Conservation (phyloP, 2,888 invertebrate species). For the Erannis defoliaria region DNA sequence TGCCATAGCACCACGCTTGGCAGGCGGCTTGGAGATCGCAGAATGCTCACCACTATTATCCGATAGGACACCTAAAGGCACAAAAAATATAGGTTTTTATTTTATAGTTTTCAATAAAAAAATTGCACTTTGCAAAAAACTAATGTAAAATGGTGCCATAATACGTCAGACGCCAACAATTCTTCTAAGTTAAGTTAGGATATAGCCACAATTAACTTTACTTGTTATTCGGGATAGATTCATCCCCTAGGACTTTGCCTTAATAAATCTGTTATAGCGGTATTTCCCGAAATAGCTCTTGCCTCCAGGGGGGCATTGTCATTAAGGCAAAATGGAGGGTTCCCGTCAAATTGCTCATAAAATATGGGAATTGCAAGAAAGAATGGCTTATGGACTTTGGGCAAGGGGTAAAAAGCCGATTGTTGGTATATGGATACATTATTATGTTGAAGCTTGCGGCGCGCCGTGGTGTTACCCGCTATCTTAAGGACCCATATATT, state of each 20-base stretch:
- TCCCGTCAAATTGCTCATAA: constrained; percentile 17
- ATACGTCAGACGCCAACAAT: too few species aligned
- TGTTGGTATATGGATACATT: background rate
- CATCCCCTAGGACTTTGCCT: constrained; percentile 13
- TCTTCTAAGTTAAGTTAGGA: too few species aligned
- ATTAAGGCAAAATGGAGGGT: constrained; percentile 11
- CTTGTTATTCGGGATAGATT: constrained; percentile 11
- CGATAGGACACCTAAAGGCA: too few species aligned
- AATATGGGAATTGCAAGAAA: constrained; percentile 9
- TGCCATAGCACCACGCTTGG: too few species aligned
- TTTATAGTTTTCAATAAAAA: too few species aligned
- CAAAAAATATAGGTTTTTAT: too few species aligned
- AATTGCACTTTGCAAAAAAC: too few species aligned
- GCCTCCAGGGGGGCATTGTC: constrained; percentile 17
- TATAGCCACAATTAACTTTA: background rate
- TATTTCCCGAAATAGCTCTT: constrained; percentile 14
- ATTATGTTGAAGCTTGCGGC: background rate
- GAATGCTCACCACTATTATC: too few species aligned
- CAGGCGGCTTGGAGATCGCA: too few species aligned
- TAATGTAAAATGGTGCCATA: too few species aligned
- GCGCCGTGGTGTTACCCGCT: too few species aligned
- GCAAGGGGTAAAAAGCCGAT: constrained; percentile 1
- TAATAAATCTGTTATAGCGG: constrained; percentile 18
- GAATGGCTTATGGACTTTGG: background rate
- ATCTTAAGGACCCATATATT: too few species aligned